Percentiles rank a stretch among this genome's conserved stretches.
Conservation (phyloP, 2,113 vertebrate species). For the Pogonocichla stellata region DNA sequence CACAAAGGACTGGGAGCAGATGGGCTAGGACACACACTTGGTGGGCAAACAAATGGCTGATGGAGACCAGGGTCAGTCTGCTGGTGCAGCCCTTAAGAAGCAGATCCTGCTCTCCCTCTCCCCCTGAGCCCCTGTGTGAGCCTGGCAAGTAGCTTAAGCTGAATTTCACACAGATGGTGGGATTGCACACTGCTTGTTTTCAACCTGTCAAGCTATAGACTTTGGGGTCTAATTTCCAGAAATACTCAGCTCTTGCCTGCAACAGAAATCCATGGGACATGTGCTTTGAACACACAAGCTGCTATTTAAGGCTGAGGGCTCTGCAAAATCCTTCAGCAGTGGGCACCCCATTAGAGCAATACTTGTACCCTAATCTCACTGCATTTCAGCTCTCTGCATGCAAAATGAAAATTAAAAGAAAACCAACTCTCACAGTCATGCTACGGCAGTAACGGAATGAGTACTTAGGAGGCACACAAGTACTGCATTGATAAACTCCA, state of each 20-base stretch:
- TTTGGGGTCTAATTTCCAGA: background rate
- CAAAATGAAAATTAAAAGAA: background rate
- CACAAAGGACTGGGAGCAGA: background rate
- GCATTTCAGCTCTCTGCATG: background rate
- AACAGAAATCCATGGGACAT: background rate
- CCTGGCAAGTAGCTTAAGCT: background rate
- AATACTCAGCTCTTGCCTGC: background rate
- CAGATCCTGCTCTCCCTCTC: background rate
- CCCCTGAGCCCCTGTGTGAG: rapidly evolving
- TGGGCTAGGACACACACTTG: background rate
- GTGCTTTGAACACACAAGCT: background rate
- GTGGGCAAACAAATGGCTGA: background rate
- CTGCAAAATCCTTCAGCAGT: background rate
- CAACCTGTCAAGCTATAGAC: background rate
- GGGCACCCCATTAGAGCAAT: background rate
- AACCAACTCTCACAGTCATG: background rate
- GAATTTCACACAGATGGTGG: background rate
- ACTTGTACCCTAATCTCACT: background rate
- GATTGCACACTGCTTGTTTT: background rate
- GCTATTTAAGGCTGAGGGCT: background rate
- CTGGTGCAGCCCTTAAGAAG: background rate
- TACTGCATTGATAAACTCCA: background rate
- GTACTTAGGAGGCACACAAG: background rate
- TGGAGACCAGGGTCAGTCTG: background rate
- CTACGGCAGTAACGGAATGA: background rate